Conservation (phyloP, 2,888 invertebrate species). For the Hydraecia micacea region DNA sequence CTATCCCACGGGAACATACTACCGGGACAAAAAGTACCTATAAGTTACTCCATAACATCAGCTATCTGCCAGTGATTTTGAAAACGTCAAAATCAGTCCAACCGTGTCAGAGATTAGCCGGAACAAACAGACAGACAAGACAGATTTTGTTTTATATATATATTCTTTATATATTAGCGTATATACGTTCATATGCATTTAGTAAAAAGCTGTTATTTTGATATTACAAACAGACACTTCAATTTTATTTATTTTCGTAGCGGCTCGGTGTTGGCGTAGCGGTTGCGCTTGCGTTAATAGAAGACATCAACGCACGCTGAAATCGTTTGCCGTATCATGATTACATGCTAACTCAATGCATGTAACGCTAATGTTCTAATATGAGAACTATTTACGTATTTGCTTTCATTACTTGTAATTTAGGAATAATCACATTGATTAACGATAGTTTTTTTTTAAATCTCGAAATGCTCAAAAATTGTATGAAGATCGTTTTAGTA, state of each 20-base stretch:
- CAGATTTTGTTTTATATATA: too few relatives aligned
- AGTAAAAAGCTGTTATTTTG: neutral
- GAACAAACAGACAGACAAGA: too few relatives aligned
- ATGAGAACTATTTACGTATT: slow-evolving; percentile 3
- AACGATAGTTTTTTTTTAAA: neutral
- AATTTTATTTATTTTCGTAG: slow-evolving; percentile 17
- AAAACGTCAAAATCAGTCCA: too few relatives aligned
- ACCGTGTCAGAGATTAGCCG: too few relatives aligned
- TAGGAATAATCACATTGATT: neutral
- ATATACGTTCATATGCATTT: neutral
- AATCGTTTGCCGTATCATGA: slow-evolving; percentile 33
- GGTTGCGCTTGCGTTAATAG: slow-evolving; percentile 49
- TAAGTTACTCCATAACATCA: neutral
- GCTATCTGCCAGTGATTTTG: too few relatives aligned
- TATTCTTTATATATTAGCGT: neutral
- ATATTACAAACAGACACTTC: too few relatives aligned
- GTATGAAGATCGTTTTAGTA: neutral
- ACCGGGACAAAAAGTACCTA: neutral
- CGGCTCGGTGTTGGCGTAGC: slow-evolving; percentile 24
- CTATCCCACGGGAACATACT: neutral
- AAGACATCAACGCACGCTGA: slow-evolving; percentile 76
- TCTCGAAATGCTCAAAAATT: neutral
- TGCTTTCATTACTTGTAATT: neutral
- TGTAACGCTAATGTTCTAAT: slow-evolving; percentile 22
- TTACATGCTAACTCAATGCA: slow-evolving; percentile 28